Percentiles rank a stretch among this genome's conserved stretches.
Evolutionary conservation across 1,140 invertebrate genomes (phyloP).

Genomic region (Anthonomus grandis): DNA sequence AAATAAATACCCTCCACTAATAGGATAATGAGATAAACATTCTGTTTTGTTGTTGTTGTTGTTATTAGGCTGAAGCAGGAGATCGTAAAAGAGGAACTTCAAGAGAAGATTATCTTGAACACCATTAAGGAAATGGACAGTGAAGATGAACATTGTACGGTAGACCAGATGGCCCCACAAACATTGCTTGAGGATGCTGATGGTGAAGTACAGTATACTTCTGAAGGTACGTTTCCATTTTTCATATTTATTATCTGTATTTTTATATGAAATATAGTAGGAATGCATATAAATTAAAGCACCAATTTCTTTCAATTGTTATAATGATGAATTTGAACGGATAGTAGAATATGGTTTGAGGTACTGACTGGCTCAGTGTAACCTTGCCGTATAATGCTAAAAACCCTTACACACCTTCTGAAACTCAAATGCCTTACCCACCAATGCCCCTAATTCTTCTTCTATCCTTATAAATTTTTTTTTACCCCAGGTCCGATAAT

Average conservation of each 20-base stretch:
- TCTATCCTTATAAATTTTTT: background rate
- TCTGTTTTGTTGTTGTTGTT: conserved; percentile 12
- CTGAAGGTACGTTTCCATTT: conserved; percentile 38
- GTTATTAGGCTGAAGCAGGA: background rate
- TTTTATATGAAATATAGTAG: background rate
- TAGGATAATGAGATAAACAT: conserved; percentile 29
- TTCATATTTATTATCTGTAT: background rate
- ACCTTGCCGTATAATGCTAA: conserved; percentile 21
- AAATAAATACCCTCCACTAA: conserved; percentile 5
- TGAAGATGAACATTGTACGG: conserved; percentile 45
- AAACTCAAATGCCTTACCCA: conserved; percentile 7
- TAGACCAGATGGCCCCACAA: conserved; percentile 46
- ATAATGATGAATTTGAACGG: conserved; percentile 24
- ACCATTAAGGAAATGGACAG: conserved; percentile 44
- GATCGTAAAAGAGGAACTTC: conserved; percentile 35
- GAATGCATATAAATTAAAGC: background rate
- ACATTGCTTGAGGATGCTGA: conserved; percentile 44
- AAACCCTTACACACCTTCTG: conserved; percentile 19
- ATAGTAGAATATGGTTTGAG: conserved; percentile 26
- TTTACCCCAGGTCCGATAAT: conserved; percentile 33
- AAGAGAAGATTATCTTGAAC: conserved; percentile 42
- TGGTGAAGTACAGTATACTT: conserved; percentile 46
- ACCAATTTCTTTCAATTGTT: background rate
- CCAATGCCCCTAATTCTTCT: too few relatives aligned
- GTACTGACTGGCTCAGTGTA: conserved; percentile 20